Base-by-base conservation (phyloP, 2,888 invertebrate species). In the Digitonthophagus gazella region DNA sequence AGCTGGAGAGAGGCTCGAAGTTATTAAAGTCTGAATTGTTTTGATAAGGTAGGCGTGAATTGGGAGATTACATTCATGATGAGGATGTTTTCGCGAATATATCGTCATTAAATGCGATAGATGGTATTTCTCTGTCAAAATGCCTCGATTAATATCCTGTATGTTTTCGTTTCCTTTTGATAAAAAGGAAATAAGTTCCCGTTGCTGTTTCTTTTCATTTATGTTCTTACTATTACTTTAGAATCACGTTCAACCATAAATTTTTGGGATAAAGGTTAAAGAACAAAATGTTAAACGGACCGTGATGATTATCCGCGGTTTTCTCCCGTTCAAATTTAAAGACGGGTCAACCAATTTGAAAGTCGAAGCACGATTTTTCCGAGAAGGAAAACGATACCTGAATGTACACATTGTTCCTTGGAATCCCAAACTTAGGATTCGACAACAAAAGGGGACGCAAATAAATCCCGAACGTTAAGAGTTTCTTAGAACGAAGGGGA, bases 391-490 rank as follows among this genome's bases (percentile, higher is more conserved):
- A 44, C 28, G 28, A 44, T 44, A 44, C 28, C 28, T 44, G 28
- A 44, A 44, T 8, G 28, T 44, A 44, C 11, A 44, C 28, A 44
- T 44, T 44, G 28, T 44, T 6, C 28, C 28, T 11, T 44, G 28
- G 8, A 44, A 44, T 44, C 28, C 28, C 28, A 44, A 44, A 44
- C 8, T 44, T 44, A 44, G 28, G 28, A 44, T 44, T 44, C 28
- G 28, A 44, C 28, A 44, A 44, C 28, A 44, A 44, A 44, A 44
- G 28, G 28, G 28, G 28, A 44, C 28, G 6, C 18, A 19, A 61
- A 61, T 61, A 61, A 61, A 61, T 61, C 61, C 61, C 20, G 18
- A 19, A 19, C 19, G 61, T 5, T 14, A 11, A n/a, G 61, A 61
- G n/a, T 44, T 44, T 11, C 28, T 4, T 3, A 18, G 18, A 61